Conservation (phyloP, 2,888 invertebrate species). For the Helobdella robusta region DNA sequence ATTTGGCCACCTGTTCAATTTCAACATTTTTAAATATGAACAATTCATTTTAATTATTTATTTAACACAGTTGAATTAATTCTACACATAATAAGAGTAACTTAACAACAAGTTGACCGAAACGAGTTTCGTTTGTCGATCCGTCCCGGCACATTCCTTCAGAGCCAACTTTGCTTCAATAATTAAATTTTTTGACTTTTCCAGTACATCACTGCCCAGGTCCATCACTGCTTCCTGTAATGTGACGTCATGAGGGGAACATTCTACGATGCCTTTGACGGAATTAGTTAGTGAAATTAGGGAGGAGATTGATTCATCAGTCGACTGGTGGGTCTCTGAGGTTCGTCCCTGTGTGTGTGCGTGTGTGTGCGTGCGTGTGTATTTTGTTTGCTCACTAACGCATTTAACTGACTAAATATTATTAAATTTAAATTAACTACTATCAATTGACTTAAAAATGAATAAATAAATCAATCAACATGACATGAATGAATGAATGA, state of each 20-base stretch:
- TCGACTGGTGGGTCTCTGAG: constrained; percentile 69
- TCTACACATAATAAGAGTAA: too few species aligned
- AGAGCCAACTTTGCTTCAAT: constrained; percentile 70
- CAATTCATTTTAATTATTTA: background rate
- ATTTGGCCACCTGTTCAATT: constrained; percentile 49
- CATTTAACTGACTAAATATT: too few species aligned
- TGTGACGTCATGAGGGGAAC: constrained; percentile 48
- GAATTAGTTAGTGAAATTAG: constrained; percentile 65
- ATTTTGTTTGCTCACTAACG: too few species aligned
- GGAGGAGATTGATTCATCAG: constrained; percentile 68
- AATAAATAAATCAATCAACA: too few species aligned
- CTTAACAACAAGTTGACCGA: too few species aligned
- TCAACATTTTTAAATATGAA: background rate
- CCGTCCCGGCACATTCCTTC: constrained; percentile 59
- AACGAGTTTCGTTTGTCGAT: constrained; percentile 58
- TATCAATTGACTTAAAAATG: too few species aligned
- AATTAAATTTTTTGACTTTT: constrained; percentile 66
- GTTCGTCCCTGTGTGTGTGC: constrained; percentile 62
- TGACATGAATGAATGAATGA: too few species aligned
- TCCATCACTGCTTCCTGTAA: constrained; percentile 52
- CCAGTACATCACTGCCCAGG: constrained; percentile 67
- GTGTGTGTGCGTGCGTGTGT: too few species aligned
- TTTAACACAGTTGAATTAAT: background rate
- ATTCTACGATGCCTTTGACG: constrained; percentile 59
- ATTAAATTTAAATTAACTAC: too few species aligned